Conservation (phyloP, 2,888 invertebrate species). For the Nomada fabriciana region DNA sequence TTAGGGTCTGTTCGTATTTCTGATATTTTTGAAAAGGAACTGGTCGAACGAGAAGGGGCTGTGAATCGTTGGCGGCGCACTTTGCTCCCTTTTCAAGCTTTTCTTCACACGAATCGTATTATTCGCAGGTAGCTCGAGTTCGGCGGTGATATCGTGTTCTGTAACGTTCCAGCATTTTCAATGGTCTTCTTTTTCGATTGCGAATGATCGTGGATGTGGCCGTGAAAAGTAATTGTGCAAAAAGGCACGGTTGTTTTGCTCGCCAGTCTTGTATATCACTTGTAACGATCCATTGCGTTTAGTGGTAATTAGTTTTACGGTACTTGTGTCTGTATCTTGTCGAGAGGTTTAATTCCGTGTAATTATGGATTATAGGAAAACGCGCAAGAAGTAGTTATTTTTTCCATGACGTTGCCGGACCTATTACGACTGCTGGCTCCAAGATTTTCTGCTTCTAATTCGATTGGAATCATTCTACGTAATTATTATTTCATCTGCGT, state of each 20-base stretch:
- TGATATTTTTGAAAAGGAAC: slow-evolving; percentile 80
- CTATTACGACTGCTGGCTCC: background rate
- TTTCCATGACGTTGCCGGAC: background rate
- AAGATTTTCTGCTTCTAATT: too few species aligned
- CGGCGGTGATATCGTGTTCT: too few species aligned
- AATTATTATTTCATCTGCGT: too few species aligned
- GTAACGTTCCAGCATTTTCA: too few species aligned
- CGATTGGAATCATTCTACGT: too few species aligned
- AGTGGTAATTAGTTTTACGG: slow-evolving; percentile 14
- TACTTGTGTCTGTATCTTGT: background rate
- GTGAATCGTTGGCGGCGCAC: slow-evolving; percentile 68
- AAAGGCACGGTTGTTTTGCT: slow-evolving; percentile 1
- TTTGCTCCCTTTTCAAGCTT: slow-evolving; percentile 55
- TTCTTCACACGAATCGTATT: too few species aligned
- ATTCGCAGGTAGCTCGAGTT: too few species aligned
- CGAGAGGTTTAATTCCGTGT: slow-evolving; percentile 10
- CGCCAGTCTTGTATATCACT: slow-evolving; percentile 10
- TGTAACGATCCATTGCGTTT: slow-evolving; percentile 2
- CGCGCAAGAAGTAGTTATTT: slow-evolving; percentile 10
- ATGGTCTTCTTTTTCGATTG: too few species aligned
- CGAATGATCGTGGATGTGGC: background rate
- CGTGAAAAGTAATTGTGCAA: background rate
- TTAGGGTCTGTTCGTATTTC: slow-evolving; percentile 42
- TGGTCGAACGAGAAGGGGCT: slow-evolving; percentile 58
- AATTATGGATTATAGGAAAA: slow-evolving; percentile 11